Base-by-base conservation (phyloP, 1,140 invertebrate species). In the Drosophila funebris region DNA sequence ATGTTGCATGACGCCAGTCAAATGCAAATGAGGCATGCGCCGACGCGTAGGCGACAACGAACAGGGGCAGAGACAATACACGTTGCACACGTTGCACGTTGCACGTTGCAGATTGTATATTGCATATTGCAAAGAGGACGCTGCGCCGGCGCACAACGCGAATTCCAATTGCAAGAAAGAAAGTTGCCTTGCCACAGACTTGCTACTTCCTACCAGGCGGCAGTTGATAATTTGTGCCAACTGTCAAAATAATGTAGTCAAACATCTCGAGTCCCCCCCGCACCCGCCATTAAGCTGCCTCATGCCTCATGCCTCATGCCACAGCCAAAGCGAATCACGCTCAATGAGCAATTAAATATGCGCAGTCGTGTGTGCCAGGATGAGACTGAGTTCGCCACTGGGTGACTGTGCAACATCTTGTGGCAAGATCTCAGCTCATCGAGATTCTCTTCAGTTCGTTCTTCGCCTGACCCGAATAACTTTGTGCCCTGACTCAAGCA, bases 331-430 rank as follows among this genome's bases (percentile, higher is more conserved):
- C 63, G 56, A 85, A 80, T 84, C 80, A 73, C 76, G 69, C 81
- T 73, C 73, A 80, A 85, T 85, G 81, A 85, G 81, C 81, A 84
- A 84, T 84, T 84, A 84, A 84, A 84, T 84, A 84, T 84, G 81
- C 81, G 73, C 81, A 85, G 77, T 84, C 81, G 81, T 84, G 81
- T 84, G 73, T 77, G 57, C 76, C 81, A 52, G 68, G 43, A 66
- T 50, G 61, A 50, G 43, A 57, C 61, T 11, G 31, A 33, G 24
- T 48, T 61, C 29, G 64, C 41, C 41, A 22, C 50, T 56, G 29
- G 27, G 37, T 62, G 43, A 48, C 56, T 62, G 37, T 63, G 69
- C 76, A 60, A 24, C 73, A 64, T 62, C 16, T 57, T 56, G 61
- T 29, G 60, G 60, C 67, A 61, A 43, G 57, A 37, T 36, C 64